These are phyloP conservation scores for Brachionus manjavacas DNA, from an alignment of 1,140 invertebrate genomes.

Conservation along the genomic window DNA sequence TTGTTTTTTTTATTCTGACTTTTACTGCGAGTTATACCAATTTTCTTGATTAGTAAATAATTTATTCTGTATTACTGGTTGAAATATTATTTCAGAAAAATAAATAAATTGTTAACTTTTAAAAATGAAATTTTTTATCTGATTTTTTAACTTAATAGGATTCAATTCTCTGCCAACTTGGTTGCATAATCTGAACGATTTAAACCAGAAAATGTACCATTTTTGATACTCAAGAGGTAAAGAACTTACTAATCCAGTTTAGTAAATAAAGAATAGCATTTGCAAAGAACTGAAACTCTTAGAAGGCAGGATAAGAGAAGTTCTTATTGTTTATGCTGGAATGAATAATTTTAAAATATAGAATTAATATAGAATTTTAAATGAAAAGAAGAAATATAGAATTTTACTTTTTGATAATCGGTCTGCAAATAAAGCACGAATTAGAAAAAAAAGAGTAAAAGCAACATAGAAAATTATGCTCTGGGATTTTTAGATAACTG, in stretches of 20 bases:
- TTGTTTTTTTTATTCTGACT: not conserved
- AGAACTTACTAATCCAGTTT: not conserved
- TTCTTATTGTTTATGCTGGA: not conserved
- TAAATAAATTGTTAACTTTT: not conserved
- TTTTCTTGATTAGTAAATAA: not conserved
- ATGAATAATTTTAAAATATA: no score
- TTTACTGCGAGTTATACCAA: not conserved
- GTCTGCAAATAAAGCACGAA: slow-evolving; percentile 16
- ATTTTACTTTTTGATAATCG: not conserved
- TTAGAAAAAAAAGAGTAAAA: not conserved
- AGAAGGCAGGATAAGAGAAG: not conserved
- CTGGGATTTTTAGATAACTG: not conserved
- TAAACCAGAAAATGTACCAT: not conserved
- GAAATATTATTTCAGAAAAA: not conserved
- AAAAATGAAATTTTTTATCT: not conserved
- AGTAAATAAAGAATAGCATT: not conserved
- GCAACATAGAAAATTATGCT: not conserved
- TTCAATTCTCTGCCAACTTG: not conserved
- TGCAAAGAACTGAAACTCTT: not conserved
- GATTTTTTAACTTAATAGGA: not conserved
- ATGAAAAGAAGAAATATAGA: not conserved
- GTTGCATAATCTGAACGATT: not conserved
- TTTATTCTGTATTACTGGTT: not conserved
- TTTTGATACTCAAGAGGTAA: not conserved
- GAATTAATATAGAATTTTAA: no score